phyloP scores from a whole-genome alignment of 2,797 vertebrate genomes.

The Distichodus sexfasciatus region DNA sequence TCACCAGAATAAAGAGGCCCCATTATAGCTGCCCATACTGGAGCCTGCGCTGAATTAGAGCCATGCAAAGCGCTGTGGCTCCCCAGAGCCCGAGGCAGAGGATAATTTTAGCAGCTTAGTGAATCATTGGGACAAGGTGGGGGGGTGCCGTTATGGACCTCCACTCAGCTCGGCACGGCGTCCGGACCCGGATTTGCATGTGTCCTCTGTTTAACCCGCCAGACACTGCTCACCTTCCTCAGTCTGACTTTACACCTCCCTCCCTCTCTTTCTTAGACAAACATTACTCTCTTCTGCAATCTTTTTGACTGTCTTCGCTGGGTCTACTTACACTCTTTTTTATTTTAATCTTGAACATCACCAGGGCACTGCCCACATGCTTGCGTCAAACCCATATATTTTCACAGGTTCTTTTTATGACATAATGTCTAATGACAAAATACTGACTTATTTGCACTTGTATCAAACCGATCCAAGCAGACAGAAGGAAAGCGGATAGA shows the following conservation, averaged over 20 bases:
- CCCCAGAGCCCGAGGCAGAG: slow-evolving; percentile 59
- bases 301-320: too few species aligned
- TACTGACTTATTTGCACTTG: too few species aligned
- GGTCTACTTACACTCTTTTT: too few species aligned
- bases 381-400: too few species aligned
- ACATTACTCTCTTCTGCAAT: not conserved
- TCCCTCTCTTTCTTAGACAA: slow-evolving; percentile 9
- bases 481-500: too few species aligned
- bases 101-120: slow-evolving; percentile 76
- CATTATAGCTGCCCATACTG: slow-evolving; percentile 72
- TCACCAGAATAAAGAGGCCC: slow-evolving; percentile 77
- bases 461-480: too few species aligned
- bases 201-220: slow-evolving; percentile 50
- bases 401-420: too few species aligned
- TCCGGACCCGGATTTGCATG: not conserved
- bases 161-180: slow-evolving; percentile 24
- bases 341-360: too few species aligned
- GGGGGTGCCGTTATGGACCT: slow-evolving; percentile 30
- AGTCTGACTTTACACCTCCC: not conserved
- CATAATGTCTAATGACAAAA: too few species aligned
- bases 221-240: not conserved
- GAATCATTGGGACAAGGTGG: slow-evolving; percentile 69
- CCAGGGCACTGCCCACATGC: too few species aligned
- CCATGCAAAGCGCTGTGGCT: slow-evolving; percentile 66
- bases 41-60: slow-evolving; percentile 63